Conservation (phyloP, 2,888 invertebrate genomes). For the Quadriops clusia region DNA sequence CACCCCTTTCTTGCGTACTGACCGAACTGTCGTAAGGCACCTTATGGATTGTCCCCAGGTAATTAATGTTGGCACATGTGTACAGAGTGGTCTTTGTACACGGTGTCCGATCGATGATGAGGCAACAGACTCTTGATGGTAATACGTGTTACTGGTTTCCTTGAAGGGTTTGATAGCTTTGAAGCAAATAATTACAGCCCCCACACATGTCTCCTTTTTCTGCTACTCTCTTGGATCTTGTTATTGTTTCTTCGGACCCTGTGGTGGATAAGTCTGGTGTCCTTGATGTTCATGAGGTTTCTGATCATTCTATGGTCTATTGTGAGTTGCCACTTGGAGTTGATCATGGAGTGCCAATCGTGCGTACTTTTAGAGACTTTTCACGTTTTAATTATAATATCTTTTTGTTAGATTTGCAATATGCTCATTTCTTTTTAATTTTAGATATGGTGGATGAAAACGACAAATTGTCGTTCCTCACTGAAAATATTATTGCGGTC, state of each 20-base stretch:
- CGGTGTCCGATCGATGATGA: too few species aligned
- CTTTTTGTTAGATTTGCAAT: constrained; percentile 2
- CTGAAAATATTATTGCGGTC: not conserved
- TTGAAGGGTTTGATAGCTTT: not conserved
- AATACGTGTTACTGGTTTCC: too few species aligned
- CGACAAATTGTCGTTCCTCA: constrained; percentile 1
- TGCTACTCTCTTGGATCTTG: constrained; percentile 3
- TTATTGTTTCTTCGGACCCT: not conserved
- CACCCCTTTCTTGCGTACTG: too few species aligned
- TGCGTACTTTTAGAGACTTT: constrained; percentile 4
- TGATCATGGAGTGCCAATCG: not conserved
- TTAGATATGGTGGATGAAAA: constrained; percentile 1
- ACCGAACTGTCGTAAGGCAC: too few species aligned
- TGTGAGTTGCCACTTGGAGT: constrained; percentile 1
- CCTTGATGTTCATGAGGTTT: not conserved
- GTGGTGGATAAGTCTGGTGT: not conserved
- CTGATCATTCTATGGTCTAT: constrained; percentile 4
- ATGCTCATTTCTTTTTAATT: not conserved
- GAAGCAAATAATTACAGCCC: constrained; percentile 1
- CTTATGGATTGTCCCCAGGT: too few species aligned
- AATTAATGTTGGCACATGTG: too few species aligned
- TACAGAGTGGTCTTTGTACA: too few species aligned
- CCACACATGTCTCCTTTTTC: not conserved
- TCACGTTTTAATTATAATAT: constrained; percentile 2
- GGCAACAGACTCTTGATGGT: too few species aligned